Base-by-base conservation (phyloP, 2,797 vertebrate genomes). In the Eupleurogrammus muticus region DNA sequence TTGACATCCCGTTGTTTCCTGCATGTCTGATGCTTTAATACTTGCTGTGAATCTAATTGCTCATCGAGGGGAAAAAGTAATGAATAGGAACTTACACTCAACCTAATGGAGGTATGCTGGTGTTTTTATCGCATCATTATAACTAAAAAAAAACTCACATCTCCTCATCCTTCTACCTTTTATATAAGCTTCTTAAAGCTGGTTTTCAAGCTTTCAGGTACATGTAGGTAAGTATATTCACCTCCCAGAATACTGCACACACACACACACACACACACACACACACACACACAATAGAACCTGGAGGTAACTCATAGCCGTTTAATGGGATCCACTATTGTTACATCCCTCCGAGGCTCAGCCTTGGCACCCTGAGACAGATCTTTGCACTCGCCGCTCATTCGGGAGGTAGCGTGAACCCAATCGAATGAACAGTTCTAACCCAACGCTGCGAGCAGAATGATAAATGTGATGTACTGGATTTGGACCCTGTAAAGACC, bases 31-130 rank as follows among this genome's bases (percentile, higher is more conserved):
- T 46, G 32, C 49, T 46, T 77, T 72, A 62, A 58, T 54, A 42
- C 34, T 28, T 13, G 66, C 68, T 48, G 64, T 75, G 73, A 79
- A 72, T 63, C 46, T 50, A 83, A 83, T 69, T 66, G 48, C 62
- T 70, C 74, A 57, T 68, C 44, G 14, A n/a, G 68, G 34, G 35
- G 17, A 68, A 63, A 54, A 38, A 61, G 55, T 56, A 34, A 8
- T 19, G 59, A 71, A 49, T 42, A 32, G 36, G 23, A 75, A 47
- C 47, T 48, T 61, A 65, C 3, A 28, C n/a, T 28, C 28, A 28
- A 28, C 6, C 6, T 28, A 42, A 71, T 70, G 73, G 53, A 23
- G 60, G 54, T 23, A 47, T 74, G 60, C 35, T 50, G 40, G 32
- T 63, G 23, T 52, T 77, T 52, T 24, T 53, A 50, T 77, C 80